phyloP scores from a whole-genome alignment of 2,888 invertebrate species.

The Sarcophaga caerulescens region DNA sequence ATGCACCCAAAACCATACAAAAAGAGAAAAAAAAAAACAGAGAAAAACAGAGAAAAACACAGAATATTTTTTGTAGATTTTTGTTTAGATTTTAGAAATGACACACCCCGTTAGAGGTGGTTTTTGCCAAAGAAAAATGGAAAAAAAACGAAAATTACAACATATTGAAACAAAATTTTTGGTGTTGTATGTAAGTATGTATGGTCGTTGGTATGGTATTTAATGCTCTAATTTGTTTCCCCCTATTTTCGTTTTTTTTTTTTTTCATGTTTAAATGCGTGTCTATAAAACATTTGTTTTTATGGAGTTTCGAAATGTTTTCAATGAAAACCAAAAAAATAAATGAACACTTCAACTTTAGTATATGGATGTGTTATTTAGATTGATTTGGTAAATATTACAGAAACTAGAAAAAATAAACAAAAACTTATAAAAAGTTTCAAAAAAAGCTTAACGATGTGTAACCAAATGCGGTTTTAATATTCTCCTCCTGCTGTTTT shows the following conservation, averaged over 20 bases:
- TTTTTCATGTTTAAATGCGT: conserved; percentile 39
- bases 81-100: conserved; percentile 7
- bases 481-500: conserved; percentile 19
- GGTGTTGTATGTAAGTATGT: not conserved
- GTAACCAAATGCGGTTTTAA: conserved; percentile 31
- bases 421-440: not conserved
- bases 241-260: not conserved
- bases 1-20: conserved; percentile 12
- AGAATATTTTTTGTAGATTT: conserved; percentile 16
- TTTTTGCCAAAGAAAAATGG: not conserved
- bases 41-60: not conserved
- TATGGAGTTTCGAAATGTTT: conserved; percentile 31
- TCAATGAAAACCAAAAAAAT: not conserved
- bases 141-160: not conserved
- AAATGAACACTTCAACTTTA: not conserved
- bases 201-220: not conserved
- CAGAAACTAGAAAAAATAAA: not conserved
- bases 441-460: conserved; percentile 4
- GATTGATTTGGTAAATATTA: not conserved
- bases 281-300: conserved; percentile 40
- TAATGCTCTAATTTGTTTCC: not conserved
- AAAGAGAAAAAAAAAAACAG: not conserved
- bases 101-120: conserved; percentile 46
- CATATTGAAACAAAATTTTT: conserved; percentile 40
- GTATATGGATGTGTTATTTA: not conserved